Conservation (phyloP, 2,797 vertebrate species). For the Acipenser ruthenus region DNA sequence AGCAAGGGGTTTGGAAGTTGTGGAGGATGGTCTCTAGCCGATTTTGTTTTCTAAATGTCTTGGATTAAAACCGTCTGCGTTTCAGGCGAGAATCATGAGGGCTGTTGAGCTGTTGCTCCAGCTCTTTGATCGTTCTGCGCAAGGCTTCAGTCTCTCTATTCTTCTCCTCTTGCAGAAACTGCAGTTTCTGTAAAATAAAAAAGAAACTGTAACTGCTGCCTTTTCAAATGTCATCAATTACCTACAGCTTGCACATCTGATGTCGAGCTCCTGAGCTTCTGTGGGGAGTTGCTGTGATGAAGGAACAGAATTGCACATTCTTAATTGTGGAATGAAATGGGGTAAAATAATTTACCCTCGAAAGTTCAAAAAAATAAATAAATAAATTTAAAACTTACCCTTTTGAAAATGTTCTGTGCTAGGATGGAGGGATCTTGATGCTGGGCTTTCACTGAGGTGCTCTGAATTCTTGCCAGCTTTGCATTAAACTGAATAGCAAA, state of each 20-base stretch:
- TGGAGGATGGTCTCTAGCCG: too few relatives aligned
- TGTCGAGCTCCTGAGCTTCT: too few relatives aligned
- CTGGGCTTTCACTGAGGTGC: constrained; percentile 45
- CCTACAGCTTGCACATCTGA: constrained; percentile 1
- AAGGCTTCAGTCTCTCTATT: constrained; percentile 74
- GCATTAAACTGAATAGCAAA: constrained; percentile 73
- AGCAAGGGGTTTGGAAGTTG: too few relatives aligned
- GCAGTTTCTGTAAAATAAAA: constrained; percentile 68
- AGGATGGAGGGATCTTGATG: constrained; percentile 48
- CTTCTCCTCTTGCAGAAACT: constrained; percentile 84
- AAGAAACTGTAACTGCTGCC: neutral
- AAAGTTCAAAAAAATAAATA: neutral
- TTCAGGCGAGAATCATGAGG: constrained; percentile 44
- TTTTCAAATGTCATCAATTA: neutral
- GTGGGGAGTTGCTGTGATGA: neutral
- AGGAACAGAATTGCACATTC: neutral
- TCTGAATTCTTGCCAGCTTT: constrained; percentile 74
- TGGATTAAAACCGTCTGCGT: constrained; percentile 50
- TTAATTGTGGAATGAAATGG: neutral
- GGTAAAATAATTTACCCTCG: neutral
- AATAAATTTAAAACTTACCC: constrained; percentile 54
- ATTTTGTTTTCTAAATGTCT: too few relatives aligned
- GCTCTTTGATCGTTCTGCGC: constrained; percentile 64
- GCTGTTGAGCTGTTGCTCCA: constrained; percentile 61
- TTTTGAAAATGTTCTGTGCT: constrained; percentile 78